Conservation (phyloP, 2,113 vertebrate genomes). For the Anoura caudifer region DNA sequence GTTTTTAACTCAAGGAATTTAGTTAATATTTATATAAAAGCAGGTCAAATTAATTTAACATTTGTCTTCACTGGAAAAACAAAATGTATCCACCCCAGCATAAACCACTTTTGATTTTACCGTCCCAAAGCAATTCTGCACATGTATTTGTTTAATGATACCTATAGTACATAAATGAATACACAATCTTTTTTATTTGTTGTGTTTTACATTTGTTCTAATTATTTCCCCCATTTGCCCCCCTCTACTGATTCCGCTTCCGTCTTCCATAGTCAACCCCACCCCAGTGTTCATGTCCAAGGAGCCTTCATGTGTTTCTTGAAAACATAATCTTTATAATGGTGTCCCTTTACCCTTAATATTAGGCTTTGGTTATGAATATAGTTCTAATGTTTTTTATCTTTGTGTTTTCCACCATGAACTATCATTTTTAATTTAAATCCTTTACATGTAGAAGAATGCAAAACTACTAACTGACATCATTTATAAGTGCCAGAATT, state of each 20-base stretch:
- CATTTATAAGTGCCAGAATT: not conserved
- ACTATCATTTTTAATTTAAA: not conserved
- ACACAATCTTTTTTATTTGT: not conserved
- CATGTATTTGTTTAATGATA: not conserved
- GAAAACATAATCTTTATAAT: not conserved
- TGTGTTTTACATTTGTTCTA: too few relatives aligned
- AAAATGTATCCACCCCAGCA: not conserved
- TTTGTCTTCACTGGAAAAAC: not conserved
- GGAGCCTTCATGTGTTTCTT: too few relatives aligned
- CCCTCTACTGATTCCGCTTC: too few relatives aligned
- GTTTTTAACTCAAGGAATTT: not conserved
- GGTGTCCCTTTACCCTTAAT: not conserved
- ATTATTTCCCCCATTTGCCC: too few relatives aligned
- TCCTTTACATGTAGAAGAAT: not conserved
- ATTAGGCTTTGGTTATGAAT: not conserved
- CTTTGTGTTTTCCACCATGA: not conserved
- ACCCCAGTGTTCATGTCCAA: too few relatives aligned
- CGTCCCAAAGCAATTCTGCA: not conserved
- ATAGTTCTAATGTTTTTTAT: not conserved
- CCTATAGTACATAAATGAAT: not conserved
- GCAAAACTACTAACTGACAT: not conserved
- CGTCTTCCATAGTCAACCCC: too few relatives aligned
- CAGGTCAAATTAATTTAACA: not conserved
- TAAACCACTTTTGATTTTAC: not conserved
- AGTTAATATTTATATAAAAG: not conserved